phyloP scores from a whole-genome alignment of 92 coral and sea anemone genomes.

The Epizoanthus illoricatus region DNA sequence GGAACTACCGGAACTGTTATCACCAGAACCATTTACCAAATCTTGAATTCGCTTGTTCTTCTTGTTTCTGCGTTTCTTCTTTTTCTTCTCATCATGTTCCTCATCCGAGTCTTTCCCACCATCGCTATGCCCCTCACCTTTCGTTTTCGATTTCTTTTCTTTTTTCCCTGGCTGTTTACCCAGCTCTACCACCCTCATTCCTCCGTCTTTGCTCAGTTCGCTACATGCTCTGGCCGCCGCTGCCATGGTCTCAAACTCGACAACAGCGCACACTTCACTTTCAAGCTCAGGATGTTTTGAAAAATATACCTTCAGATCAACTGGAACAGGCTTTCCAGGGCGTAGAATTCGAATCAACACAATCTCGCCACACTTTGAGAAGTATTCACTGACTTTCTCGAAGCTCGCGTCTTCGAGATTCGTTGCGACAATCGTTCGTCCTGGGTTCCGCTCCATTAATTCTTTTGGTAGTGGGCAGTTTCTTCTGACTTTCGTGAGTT shows the following conservation, averaged over 20 bases:
- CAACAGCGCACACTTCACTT: constrained; percentile 81
- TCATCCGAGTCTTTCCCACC: constrained; percentile 82
- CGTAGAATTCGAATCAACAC: constrained; percentile 91
- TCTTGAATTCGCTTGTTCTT: constrained; percentile 81
- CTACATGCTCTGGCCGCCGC: constrained; percentile 98
- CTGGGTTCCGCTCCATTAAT: constrained; percentile 92
- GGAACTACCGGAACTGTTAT: constrained; percentile 80
- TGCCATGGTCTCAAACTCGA: constrained; percentile 99
- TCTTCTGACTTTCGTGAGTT: constrained; percentile 87
- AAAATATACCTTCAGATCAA: constrained; percentile 73
- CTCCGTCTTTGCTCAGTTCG: constrained; percentile 84
- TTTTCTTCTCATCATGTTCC: constrained; percentile 77
- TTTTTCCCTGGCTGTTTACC: constrained; percentile 75
- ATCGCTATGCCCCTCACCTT: constrained; percentile 75
- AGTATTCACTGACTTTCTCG: constrained; percentile 89
- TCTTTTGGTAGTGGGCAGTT: constrained; percentile 74
- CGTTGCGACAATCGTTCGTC: constrained; percentile 90
- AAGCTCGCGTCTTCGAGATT: constrained; percentile 71
- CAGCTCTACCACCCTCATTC: constrained; percentile 88
- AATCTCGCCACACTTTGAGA: constrained; percentile 96
- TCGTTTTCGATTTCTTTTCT: constrained; percentile 71
- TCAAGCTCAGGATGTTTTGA: constrained; percentile 78
- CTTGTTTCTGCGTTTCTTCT: constrained; percentile 75
- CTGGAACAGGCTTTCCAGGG: constrained; percentile 87
- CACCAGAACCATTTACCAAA: constrained; percentile 72